These are phyloP conservation scores for Dryomyza anilis DNA, from an alignment of 2,888 invertebrate genomes.

Conservation along the genomic window DNA sequence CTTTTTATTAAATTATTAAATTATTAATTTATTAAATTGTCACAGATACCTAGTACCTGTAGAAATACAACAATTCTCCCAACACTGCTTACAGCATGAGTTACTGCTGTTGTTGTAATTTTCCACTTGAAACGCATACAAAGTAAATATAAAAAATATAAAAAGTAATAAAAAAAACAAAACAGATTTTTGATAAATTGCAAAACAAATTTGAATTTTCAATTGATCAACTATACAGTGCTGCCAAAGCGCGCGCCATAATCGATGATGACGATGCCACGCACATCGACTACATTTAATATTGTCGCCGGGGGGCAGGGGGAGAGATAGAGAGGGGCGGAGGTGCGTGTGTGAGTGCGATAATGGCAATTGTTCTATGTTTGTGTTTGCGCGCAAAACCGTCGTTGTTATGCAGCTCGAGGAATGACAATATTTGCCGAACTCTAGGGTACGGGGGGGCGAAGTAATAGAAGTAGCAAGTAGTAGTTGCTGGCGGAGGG, in stretches of 20 bases:
- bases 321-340: not conserved
- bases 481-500: not conserved
- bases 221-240: slow-evolving; percentile 23
- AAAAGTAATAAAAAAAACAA: too few relatives aligned
- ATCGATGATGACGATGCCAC: slow-evolving; percentile 9
- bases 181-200: slow-evolving; percentile 18
- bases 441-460: not conserved
- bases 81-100: too few relatives aligned
- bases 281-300: not conserved
- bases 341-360: slow-evolving; percentile 2
- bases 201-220: slow-evolving; percentile 21
- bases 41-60: too few relatives aligned
- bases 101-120: too few relatives aligned
- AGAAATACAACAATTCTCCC: too few relatives aligned
- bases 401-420: slow-evolving; percentile 15
- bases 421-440: slow-evolving; percentile 13
- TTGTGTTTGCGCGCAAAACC: too few relatives aligned
- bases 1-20: too few relatives aligned
- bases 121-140: too few relatives aligned
- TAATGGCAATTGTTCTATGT: too few relatives aligned
- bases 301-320: not conserved
- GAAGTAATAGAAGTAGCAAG: not conserved
- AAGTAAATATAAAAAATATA: too few relatives aligned
- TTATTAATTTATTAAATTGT: too few relatives aligned
- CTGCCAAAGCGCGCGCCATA: slow-evolving; percentile 16